These are phyloP conservation scores for Peucedramus taeniatus DNA, from an alignment of 2,113 vertebrate species.

Conservation along the genomic window DNA sequence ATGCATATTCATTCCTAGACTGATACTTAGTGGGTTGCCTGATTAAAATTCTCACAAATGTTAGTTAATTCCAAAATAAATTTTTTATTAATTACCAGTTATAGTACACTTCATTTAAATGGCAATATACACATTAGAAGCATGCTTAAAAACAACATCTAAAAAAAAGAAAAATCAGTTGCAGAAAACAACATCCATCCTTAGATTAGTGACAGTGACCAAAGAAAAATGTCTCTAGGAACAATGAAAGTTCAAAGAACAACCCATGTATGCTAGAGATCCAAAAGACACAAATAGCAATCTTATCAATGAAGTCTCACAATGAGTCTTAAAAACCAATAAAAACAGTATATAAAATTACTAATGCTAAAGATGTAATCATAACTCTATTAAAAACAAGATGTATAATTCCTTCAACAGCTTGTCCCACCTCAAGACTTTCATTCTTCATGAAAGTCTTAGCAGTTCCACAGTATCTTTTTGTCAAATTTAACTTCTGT, in stretches of 20 bases:
- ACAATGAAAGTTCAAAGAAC: not conserved
- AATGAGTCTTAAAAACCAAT: not conserved
- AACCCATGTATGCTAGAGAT: not conserved
- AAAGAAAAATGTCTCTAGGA: not conserved
- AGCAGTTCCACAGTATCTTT: not conserved
- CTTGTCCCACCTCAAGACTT: not conserved
- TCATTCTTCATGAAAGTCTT: not conserved
- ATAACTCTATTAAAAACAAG: not conserved
- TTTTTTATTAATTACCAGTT: not conserved
- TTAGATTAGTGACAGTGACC: not conserved
- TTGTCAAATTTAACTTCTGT: not conserved
- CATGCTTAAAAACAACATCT: not conserved
- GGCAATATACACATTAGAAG: not conserved
- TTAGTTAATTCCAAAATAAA: not conserved
- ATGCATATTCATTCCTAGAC: not conserved
- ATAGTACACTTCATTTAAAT: not conserved
- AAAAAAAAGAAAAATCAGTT: not conserved
- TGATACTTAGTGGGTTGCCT: not conserved
- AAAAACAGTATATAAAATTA: not conserved
- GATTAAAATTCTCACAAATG: not conserved
- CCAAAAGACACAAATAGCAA: not conserved
- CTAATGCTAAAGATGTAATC: not conserved
- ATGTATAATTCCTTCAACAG: not conserved
- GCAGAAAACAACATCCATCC: not conserved
- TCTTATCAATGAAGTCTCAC: not conserved